Evolutionary conservation across 2,888 invertebrate species (phyloP).

Genomic region (Antheraea assamensis): DNA sequence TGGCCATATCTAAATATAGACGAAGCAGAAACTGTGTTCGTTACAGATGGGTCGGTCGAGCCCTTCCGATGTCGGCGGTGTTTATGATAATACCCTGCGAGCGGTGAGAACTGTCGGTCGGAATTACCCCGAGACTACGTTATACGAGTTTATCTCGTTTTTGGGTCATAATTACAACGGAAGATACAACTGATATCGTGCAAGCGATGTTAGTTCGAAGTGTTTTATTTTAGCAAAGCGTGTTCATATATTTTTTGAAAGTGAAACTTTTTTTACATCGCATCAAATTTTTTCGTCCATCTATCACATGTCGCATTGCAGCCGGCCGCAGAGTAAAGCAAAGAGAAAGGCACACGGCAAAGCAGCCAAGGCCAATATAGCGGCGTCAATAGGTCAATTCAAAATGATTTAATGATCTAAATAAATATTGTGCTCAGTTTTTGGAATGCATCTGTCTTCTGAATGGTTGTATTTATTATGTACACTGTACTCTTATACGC

Average conservation of each 20-base stretch:
- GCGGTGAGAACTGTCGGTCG: slow-evolving; percentile 47
- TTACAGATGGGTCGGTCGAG: slow-evolving; percentile 37
- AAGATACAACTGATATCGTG: slow-evolving; percentile 21
- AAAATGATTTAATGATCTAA: too few relatives aligned
- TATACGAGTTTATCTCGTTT: slow-evolving; percentile 45
- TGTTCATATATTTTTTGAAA: background rate
- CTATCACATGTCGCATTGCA: too few relatives aligned
- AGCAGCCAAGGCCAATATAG: too few relatives aligned
- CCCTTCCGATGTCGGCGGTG: slow-evolving; percentile 46
- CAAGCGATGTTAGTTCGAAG: background rate
- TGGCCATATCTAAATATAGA: slow-evolving; percentile 14
- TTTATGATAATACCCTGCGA: slow-evolving; percentile 52
- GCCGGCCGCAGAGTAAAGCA: too few relatives aligned
- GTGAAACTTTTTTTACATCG: too few relatives aligned
- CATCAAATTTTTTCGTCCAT: too few relatives aligned
- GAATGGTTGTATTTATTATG: too few relatives aligned
- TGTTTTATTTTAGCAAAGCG: background rate
- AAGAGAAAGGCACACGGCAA: too few relatives aligned
- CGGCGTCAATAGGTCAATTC: too few relatives aligned
- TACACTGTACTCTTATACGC: too few relatives aligned
- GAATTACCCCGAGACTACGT: slow-evolving; percentile 46
- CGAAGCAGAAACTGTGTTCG: slow-evolving; percentile 19
- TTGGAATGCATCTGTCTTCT: too few relatives aligned
- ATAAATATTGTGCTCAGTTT: too few relatives aligned
- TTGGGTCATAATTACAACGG: slow-evolving; percentile 29